These are phyloP conservation scores for Spilogale gracilis DNA, from an alignment of 2,113 vertebrate species.

Conservation along the genomic window DNA sequence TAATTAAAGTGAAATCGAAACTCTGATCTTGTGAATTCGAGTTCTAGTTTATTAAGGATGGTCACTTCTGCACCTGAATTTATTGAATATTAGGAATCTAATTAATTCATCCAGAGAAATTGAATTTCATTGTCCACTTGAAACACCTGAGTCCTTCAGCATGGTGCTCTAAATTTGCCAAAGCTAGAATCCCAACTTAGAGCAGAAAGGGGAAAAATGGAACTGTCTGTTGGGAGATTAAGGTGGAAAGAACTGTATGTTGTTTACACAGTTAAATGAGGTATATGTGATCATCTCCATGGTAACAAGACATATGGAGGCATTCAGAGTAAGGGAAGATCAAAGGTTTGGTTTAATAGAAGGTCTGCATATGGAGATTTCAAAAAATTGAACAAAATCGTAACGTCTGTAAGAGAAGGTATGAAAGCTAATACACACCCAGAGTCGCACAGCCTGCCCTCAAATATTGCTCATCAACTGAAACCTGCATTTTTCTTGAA, in stretches of 20 bases:
- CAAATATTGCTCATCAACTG: background rate
- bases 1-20: slow-evolving; percentile 74
- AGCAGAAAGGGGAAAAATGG: background rate
- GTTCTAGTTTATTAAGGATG: slow-evolving; percentile 50
- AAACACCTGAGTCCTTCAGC: slow-evolving; percentile 48
- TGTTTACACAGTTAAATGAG: slow-evolving; percentile 74
- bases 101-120: slow-evolving; percentile 73
- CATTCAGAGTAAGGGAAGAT: slow-evolving; percentile 38
- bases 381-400: slow-evolving; percentile 24
- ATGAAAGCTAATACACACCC: background rate
- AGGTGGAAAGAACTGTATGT: slow-evolving; percentile 53
- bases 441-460: background rate
- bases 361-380: slow-evolving; percentile 62
- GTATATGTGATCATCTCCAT: slow-evolving; percentile 72
- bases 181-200: slow-evolving; percentile 49
- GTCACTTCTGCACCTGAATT: slow-evolving; percentile 53
- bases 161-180: slow-evolving; percentile 23
- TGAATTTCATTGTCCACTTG: slow-evolving; percentile 72
- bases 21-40: slow-evolving; percentile 61
- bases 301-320: slow-evolving; percentile 65
- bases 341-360: slow-evolving; percentile 72
- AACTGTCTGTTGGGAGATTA: background rate
- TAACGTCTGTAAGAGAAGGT: background rate
- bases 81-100: slow-evolving; percentile 69
- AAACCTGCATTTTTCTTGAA: slow-evolving; percentile 59